Conservation (phyloP, 2,113 vertebrate genomes). For the Oreotrochilus melanogaster region DNA sequence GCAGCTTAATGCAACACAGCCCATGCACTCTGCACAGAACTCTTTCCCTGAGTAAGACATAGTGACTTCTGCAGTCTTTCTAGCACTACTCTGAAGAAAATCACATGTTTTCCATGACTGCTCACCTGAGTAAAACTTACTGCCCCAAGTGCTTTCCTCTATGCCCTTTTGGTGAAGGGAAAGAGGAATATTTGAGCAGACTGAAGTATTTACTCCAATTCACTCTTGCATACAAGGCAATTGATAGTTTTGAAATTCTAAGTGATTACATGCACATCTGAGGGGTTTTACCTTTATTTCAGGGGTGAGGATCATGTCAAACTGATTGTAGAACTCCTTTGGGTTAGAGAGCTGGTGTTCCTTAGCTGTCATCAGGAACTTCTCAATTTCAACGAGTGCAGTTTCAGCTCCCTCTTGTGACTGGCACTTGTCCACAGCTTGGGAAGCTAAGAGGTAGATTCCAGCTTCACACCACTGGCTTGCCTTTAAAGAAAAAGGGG, state of each 20-base stretch:
- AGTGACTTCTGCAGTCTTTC: background rate
- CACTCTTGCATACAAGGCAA: background rate
- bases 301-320: slow-evolving; percentile 86
- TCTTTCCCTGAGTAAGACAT: background rate
- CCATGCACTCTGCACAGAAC: background rate
- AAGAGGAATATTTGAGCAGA: background rate
- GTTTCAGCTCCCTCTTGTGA: slow-evolving; percentile 94
- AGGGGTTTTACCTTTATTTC: slow-evolving; percentile 84
- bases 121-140: background rate
- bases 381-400: slow-evolving; percentile 88
- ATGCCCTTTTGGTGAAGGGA: background rate
- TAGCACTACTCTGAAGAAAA: background rate
- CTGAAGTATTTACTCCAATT: background rate
- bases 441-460: slow-evolving; percentile 94
- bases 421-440: slow-evolving; percentile 96
- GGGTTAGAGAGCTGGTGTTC: slow-evolving; percentile 85
- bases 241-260: background rate
- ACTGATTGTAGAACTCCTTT: slow-evolving; percentile 90
- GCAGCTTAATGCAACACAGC: background rate
- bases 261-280: background rate
- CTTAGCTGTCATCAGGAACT: slow-evolving; percentile 84
- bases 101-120: background rate
- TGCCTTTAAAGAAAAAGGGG: slow-evolving; percentile 78
- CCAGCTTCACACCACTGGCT: slow-evolving; percentile 94
- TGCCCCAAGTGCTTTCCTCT: background rate